Evolutionary conservation across 2,888 invertebrate genomes (phyloP), one percentile per base, ranked within the genome.

Genomic region (Nasonovia ribisnigri): DNA sequence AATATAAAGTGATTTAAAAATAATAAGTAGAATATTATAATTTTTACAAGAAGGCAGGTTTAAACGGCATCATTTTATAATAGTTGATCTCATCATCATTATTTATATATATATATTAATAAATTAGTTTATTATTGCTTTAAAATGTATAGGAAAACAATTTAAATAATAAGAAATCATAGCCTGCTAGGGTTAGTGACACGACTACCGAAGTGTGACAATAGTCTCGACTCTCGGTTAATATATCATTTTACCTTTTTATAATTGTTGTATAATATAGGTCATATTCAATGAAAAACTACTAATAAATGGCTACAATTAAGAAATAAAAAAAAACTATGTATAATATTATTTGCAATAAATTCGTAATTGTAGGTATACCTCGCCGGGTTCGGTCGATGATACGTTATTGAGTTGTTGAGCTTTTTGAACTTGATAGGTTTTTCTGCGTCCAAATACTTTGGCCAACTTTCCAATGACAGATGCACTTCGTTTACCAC

Each of bases 401-500:
- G 42, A 88, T 77, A 95, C 89, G 57, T 95, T 94, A 90, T 95
- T 95, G 93, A 94, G 94, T 95, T 97, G 96, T 95, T 98, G 98
- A 95, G 97, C 96, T 95, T 97, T 97, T 95, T 97, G 97, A 95
- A 98, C 97, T 94, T 97, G 97, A 95, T 98, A 98, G 20, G 97
- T 98, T 95, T 98, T 98, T 95, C 97, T 96, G 97, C 98, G 97
- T 94, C 97, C 97, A 95, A 98, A 98, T 94, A 98, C 96, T 95
- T 97, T 97, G 95, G 97, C 97, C 95, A 98, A 95, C 96, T 98
- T 98, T 95, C 97, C 97, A 46, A 93, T 90, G 16, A 97, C 97
- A 95, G 98, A 97, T 95, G 97, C 97, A 95, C 97, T 97, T 96
- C 98, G 98, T 95, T 97, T 97, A 95, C 95, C 95, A 89, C 94